Base-by-base conservation (phyloP, 1,140 invertebrate species). In the Venustaconcha ellipsiformis region DNA sequence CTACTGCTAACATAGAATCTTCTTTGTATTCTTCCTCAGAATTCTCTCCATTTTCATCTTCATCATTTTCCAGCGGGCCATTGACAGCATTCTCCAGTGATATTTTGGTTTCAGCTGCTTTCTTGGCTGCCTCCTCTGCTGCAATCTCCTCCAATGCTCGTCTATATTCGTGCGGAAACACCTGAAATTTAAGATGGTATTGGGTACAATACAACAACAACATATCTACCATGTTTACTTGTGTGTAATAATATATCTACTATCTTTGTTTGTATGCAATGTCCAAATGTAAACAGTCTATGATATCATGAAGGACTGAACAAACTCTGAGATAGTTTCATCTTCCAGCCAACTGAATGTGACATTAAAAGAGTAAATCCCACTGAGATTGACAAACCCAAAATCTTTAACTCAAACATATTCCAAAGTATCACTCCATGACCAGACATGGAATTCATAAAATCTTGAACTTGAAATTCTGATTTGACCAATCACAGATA, bases 101-200 rank as follows among this genome's bases (percentile, higher is more conserved):
- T 56, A 15, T 48, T 67, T 23, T 76, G 37, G 20, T 26, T n/a
- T 57, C 57, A 37, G 37, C 60, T 62, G 57, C 14, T 26, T 57
- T 57, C n/a, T 58, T 64, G 15, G 74, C 83, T 14, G 55, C 67
- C 59, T 91, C 87, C 80, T 94, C 92, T 71, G 93, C 91, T 58
- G 93, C 93, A 82, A 95, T 84, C 85, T 95, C 94, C 80, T 94
- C 93, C 8, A 99, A 89, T 12, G 95, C 98, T 80, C 95, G 92
- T 86, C 99, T 96, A 90, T 99, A 99, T 85, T 99, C 98, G 83
- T 96, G 95, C 0, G 98, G 98, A 92, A 99, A 99, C 70, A 99
- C 93, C 91, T 92, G 75, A 14, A 70, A 37, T 37, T 37, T 37
- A 37, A 37, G 4, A 37, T 37, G 37, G 37, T 37, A 1, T 37